Base-by-base conservation (phyloP, 2,113 vertebrate genomes). In the Nansenia antarctica region DNA sequence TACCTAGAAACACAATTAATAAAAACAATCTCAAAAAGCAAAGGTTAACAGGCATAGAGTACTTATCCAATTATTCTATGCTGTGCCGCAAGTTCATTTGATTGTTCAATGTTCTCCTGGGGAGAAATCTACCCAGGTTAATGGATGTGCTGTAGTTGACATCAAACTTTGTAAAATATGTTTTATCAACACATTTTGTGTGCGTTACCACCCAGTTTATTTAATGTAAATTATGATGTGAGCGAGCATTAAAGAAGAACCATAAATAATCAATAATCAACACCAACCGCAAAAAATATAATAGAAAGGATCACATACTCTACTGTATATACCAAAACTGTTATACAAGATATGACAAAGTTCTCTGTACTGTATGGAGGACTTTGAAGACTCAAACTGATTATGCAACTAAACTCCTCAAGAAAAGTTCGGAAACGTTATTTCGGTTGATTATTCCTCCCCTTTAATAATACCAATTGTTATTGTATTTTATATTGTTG, bases 241-340 rank as follows among this genome's bases (percentile, higher is more conserved):
- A 58, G 65, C 70, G 75, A 69, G 45, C 32, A 61, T 37, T 2
- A 9, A 79, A 64, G 6, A 30, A 73, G 77, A 61, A 65, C 52
- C 45, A 42, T 74, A 31, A 62, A 29, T 65, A 72, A 54, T 26
- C 20, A 54, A 57, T 2, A n/a, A n/a, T n/a, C n/a, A 79, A 70
- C 18, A 37, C 9, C 9, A 64, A 76, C 72, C 68, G 70, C 78
- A 83, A 72, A 62, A 72, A 74, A 82, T 37, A 79, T 72, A 62
- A 87, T 76, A 66, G 76, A 70, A 72, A 82, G 64, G 74, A 76
- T 82, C 55, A 42, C 18, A n/a, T n/a, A n/a, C n/a, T n/a, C n/a
- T n/a, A n/a, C n/a, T n/a, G n/a, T n/a, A n/a, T n/a, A n/a, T n/a
- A n/a, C n/a, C n/a, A n/a, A n/a, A n/a, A n/a, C n/a, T n/a, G n/a